Percentiles rank a stretch among this genome's conserved stretches.
These are phyloP conservation scores for Chamaedrilus cognettii DNA, from an alignment of 2,888 invertebrate species.

Conservation along the genomic window DNA sequence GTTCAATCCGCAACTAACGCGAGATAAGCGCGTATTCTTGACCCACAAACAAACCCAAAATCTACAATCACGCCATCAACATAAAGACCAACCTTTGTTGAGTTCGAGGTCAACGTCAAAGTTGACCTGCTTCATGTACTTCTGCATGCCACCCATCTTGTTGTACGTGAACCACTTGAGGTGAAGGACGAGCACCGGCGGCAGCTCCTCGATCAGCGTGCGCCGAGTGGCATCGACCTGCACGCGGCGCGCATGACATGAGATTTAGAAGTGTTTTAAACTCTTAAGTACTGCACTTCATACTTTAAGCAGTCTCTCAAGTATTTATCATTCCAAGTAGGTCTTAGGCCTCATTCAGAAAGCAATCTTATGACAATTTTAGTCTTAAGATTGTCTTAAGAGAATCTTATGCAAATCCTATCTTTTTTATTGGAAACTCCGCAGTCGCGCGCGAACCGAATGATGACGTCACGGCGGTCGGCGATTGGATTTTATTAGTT, in stretches of 20 bases:
- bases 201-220: slow-evolving; percentile 84
- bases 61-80: not conserved
- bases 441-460: too few relatives aligned
- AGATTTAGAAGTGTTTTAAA: not conserved
- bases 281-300: not conserved
- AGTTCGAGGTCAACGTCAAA: slow-evolving; percentile 73
- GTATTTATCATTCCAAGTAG: not conserved
- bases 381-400: too few relatives aligned
- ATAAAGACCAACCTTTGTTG: slow-evolving; percentile 65
- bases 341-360: too few relatives aligned
- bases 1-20: too few relatives aligned
- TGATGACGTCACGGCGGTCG: too few relatives aligned
- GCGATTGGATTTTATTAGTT: too few relatives aligned
- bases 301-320: not conserved
- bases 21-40: too few relatives aligned
- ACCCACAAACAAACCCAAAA: too few relatives aligned
- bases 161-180: slow-evolving; percentile 86
- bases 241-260: slow-evolving; percentile 1
- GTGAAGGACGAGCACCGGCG: slow-evolving; percentile 85
- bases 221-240: slow-evolving; percentile 80
- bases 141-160: slow-evolving; percentile 84
- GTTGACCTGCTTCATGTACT: slow-evolving; percentile 87
- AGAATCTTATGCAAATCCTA: too few relatives aligned
- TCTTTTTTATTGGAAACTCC: too few relatives aligned
- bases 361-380: too few relatives aligned